Evolutionary conservation across 2,888 invertebrate genomes (phyloP).

Genomic region (Dynastes grantii): DNA sequence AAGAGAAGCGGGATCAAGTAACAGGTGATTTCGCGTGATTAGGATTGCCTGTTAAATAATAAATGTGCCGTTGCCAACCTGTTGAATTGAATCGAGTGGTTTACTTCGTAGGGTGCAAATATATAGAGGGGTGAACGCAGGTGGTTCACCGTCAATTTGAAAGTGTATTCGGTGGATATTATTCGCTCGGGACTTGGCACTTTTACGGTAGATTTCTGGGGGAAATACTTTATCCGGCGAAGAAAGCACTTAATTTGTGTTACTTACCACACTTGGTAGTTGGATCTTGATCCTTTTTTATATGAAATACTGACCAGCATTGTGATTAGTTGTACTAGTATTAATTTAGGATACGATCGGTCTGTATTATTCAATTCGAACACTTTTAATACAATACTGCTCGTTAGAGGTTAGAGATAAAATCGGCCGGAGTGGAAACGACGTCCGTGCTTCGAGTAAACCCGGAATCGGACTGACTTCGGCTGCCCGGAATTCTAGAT

Average conservation of each 20-base stretch:
- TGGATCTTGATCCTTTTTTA: not conserved
- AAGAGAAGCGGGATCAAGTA: constrained; percentile 49
- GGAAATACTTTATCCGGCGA: not conserved
- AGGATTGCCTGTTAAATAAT: constrained; percentile 62
- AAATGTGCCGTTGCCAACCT: constrained; percentile 65
- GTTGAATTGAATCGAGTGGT: constrained; percentile 62
- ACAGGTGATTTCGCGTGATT: constrained; percentile 58
- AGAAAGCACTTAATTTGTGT: not conserved
- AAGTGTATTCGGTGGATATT: constrained; percentile 21
- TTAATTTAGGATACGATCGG: not conserved
- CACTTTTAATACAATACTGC: not conserved
- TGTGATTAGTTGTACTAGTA: not conserved
- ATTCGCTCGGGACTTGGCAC: constrained; percentile 10
- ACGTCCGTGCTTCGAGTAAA: constrained; percentile 1
- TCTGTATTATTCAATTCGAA: not conserved
- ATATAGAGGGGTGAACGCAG: constrained; percentile 24
- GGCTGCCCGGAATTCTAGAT: constrained; percentile 55
- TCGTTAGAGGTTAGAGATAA: not conserved
- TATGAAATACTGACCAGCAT: constrained; percentile 7
- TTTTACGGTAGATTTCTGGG: constrained; percentile 16
- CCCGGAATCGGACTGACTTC: constrained; percentile 54
- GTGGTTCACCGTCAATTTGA: constrained; percentile 26
- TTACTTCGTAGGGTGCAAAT: constrained; percentile 10
- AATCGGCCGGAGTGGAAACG: not conserved
- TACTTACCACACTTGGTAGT: not conserved